Evolutionary conservation across 2,797 vertebrate genomes (phyloP).

Genomic region (Peromyscus nudipes): DNA sequence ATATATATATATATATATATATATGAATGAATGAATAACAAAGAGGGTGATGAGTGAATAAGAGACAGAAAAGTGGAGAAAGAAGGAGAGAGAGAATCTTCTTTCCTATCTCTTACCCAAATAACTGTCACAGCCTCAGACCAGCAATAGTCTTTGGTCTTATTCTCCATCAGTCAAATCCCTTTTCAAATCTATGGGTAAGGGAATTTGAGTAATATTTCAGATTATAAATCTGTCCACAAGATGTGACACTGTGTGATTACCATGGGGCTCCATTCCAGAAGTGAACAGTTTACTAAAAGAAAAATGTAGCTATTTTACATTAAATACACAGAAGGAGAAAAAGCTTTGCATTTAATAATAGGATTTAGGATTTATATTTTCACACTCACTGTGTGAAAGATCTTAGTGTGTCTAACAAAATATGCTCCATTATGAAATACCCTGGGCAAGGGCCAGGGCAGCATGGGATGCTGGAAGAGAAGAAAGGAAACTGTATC

Average conservation of each 20-base stretch:
- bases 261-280: neutral
- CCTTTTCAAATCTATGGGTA: neutral
- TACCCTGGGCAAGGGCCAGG: neutral
- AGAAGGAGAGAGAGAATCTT: too few relatives aligned
- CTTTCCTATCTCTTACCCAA: neutral
- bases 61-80: neutral
- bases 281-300: constrained; percentile 27
- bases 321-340: too few relatives aligned
- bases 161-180: neutral
- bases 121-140: neutral
- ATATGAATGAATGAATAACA: neutral
- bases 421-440: neutral
- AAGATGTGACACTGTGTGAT: neutral
- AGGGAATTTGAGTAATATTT: neutral
- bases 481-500: constrained; percentile 21
- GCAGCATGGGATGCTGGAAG: neutral
- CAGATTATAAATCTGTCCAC: neutral
- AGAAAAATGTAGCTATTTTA: neutral
- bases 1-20: neutral
- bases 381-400: neutral
- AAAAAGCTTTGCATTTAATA: neutral
- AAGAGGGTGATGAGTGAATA: neutral
- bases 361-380: neutral
- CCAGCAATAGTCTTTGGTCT: neutral
- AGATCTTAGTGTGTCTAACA: neutral